These are phyloP conservation scores for Platycheirus albimanus DNA, from an alignment of 2,888 invertebrate genomes.

Conservation along the genomic window DNA sequence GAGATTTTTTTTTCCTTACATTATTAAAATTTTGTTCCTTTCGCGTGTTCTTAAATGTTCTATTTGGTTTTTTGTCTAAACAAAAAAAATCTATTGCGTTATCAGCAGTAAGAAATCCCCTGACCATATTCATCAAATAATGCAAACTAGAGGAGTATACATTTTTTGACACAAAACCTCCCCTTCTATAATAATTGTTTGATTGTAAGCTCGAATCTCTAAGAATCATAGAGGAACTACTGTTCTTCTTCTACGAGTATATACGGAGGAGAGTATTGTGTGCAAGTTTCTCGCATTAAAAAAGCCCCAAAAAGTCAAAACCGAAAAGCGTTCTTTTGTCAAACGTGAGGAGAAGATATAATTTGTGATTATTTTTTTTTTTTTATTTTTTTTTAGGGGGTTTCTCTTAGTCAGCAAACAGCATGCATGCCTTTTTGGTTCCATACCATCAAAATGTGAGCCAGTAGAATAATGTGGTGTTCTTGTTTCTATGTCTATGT, in stretches of 20 bases:
- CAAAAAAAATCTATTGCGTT: slow-evolving; percentile 10
- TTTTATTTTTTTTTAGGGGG: slow-evolving; percentile 18
- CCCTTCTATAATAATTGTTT: slow-evolving; percentile 11
- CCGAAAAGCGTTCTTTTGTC: slow-evolving; percentile 38
- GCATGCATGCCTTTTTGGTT: slow-evolving; percentile 50
- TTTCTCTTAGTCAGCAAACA: slow-evolving; percentile 64
- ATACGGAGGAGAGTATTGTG: too few relatives aligned
- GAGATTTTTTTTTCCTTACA: slow-evolving; percentile 21
- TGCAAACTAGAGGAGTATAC: slow-evolving; percentile 1
- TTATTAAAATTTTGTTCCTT: background rate
- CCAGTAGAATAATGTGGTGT: slow-evolving; percentile 10
- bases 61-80: slow-evolving; percentile 14
- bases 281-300: slow-evolving; percentile 37
- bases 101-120: slow-evolving; percentile 1
- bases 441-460: slow-evolving; percentile 35
- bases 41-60: background rate
- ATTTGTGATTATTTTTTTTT: slow-evolving; percentile 49
- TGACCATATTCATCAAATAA: slow-evolving; percentile 15
- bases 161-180: slow-evolving; percentile 4
- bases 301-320: background rate
- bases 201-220: background rate
- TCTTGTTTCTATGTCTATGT: slow-evolving; percentile 50
- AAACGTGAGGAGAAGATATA: slow-evolving; percentile 28
- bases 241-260: too few relatives aligned
- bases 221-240: slow-evolving; percentile 28